Evolutionary conservation across 2,797 vertebrate species (phyloP).

Genomic region (Coccyzus lansbergi): DNA sequence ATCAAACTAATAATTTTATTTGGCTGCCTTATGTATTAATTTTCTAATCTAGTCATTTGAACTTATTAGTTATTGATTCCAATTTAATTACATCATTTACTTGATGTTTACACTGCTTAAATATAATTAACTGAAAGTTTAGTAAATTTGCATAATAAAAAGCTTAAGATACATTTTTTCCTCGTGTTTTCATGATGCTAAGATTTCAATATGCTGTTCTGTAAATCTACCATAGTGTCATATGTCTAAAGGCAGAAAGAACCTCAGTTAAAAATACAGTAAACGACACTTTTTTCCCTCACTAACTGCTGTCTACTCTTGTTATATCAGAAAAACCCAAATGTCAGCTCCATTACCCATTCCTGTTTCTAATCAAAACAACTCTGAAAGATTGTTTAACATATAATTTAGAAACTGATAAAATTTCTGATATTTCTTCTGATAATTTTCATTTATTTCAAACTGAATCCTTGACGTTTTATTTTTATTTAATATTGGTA

Average conservation of each 20-base stretch:
- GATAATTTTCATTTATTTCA: background rate
- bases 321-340: background rate
- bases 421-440: background rate
- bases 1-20: conserved; percentile 17
- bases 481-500: background rate
- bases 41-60: conserved; percentile 6
- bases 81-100: conserved; percentile 28
- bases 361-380: background rate
- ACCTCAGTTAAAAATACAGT: background rate
- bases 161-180: background rate
- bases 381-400: background rate
- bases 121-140: conserved; percentile 14
- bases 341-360: background rate
- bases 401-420: background rate
- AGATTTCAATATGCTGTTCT: background rate
- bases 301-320: background rate
- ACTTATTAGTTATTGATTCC: conserved; percentile 27
- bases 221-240: background rate
- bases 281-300: background rate
- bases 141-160: conserved; percentile 28
- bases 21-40: conserved; percentile 2
- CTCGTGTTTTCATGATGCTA: background rate
- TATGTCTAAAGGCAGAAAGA: background rate
- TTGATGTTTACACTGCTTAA: conserved; percentile 3
- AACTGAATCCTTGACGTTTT: background rate